Evolutionary conservation across 2,113 vertebrate genomes (phyloP).

Genomic region (Chloroceryle aenea): DNA sequence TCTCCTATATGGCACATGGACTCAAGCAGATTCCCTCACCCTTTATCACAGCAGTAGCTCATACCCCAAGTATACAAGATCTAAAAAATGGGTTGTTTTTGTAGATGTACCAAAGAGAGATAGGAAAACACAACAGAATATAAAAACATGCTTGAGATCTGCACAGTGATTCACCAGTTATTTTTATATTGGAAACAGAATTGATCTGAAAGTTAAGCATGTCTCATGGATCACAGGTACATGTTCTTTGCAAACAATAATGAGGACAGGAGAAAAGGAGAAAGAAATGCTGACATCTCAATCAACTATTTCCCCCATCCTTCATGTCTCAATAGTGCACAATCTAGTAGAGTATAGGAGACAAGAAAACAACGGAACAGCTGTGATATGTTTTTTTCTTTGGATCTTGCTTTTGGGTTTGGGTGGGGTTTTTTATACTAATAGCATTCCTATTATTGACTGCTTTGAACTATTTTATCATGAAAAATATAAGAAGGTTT

Average conservation of each 20-base stretch:
- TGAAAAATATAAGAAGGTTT: neutral
- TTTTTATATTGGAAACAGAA: conserved; percentile 9
- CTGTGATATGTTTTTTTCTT: neutral
- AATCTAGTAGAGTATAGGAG: neutral
- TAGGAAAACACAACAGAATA: neutral
- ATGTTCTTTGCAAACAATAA: neutral
- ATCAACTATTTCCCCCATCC: neutral
- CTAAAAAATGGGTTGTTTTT: neutral
- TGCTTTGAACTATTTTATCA: neutral
- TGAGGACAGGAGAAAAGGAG: neutral
- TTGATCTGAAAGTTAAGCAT: neutral
- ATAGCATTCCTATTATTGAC: neutral
- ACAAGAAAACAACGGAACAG: neutral
- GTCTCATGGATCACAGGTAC: neutral
- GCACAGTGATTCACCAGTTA: neutral
- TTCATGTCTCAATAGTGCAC: neutral
- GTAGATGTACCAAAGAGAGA: neutral
- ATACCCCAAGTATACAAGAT: neutral
- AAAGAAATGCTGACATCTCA: neutral
- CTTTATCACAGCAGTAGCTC: neutral
- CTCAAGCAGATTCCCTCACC: neutral
- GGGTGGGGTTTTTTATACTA: neutral
- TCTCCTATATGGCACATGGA: neutral
- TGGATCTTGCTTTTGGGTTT: neutral
- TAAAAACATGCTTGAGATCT: conserved; percentile 8